Evolutionary conservation across 2,888 invertebrate species (phyloP).

Genomic region (Linnaemya vulpina): DNA sequence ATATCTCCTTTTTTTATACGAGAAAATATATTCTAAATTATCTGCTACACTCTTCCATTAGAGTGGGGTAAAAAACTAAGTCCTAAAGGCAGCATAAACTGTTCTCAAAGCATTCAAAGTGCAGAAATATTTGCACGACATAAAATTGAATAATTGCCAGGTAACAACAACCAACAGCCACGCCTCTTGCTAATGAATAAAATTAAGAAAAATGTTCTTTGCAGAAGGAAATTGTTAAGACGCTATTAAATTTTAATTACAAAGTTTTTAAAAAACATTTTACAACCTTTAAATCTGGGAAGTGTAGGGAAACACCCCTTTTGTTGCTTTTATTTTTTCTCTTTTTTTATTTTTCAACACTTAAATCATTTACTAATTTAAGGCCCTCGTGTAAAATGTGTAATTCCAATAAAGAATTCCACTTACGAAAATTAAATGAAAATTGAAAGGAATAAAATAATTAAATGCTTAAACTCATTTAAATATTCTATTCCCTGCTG

Average conservation of each 20-base stretch:
- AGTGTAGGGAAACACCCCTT: too few relatives aligned
- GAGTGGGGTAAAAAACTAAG: too few relatives aligned
- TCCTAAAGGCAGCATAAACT: too few relatives aligned
- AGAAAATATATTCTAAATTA: too few relatives aligned
- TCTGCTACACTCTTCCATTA: too few relatives aligned
- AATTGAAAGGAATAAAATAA: constrained; percentile 15
- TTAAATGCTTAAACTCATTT: too few relatives aligned
- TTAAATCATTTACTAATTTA: constrained; percentile 53
- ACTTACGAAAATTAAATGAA: background rate
- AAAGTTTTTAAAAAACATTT: too few relatives aligned
- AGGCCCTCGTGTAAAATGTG: background rate
- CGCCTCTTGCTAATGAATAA: background rate
- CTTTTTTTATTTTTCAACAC: background rate
- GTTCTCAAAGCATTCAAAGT: background rate
- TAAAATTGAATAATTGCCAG: background rate
- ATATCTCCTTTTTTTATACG: too few relatives aligned
- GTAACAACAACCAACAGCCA: background rate
- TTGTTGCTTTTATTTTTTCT: background rate
- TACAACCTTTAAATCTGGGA: too few relatives aligned
- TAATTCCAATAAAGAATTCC: background rate
- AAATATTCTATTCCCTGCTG: background rate
- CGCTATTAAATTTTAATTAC: too few relatives aligned
- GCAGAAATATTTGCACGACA: background rate
- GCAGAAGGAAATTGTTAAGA: too few relatives aligned
- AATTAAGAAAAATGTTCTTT: too few relatives aligned